Conservation (phyloP, 2,888 invertebrate species). For the Lymantria dispar region DNA sequence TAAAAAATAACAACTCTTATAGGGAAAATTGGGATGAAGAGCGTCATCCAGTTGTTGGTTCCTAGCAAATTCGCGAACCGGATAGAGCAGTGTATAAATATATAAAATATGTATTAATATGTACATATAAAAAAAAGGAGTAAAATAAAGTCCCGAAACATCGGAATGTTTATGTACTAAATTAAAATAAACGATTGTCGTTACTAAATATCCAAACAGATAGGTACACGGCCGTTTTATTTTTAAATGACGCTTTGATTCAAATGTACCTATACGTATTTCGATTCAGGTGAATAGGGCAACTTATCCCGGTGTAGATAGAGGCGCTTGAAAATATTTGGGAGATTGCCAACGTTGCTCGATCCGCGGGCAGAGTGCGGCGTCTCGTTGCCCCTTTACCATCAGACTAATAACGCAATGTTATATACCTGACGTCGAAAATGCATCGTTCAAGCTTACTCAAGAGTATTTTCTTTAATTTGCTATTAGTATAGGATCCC, state of each 20-base stretch:
- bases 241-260: conserved; percentile 27
- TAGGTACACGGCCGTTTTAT: conserved; percentile 5
- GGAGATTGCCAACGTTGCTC: conserved; percentile 64
- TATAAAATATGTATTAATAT: too few relatives aligned
- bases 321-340: conserved; percentile 74
- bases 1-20: too few relatives aligned
- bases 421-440: conserved; percentile 42
- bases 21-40: too few relatives aligned
- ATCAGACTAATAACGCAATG: conserved; percentile 59
- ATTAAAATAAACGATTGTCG: too few relatives aligned
- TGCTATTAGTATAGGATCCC: too few relatives aligned
- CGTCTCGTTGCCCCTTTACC: conserved; percentile 41
- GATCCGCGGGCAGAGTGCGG: conserved; percentile 48
- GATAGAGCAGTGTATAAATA: too few relatives aligned
- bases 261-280: conserved; percentile 50
- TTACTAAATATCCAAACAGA: background rate
- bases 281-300: conserved; percentile 75
- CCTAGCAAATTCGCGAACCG: too few relatives aligned
- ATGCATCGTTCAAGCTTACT: conserved; percentile 38
- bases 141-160: too few relatives aligned
- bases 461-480: too few relatives aligned
- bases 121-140: too few relatives aligned
- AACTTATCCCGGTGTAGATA: conserved; percentile 66
- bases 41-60: too few relatives aligned
- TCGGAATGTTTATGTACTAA: too few relatives aligned